phyloP scores from a whole-genome alignment of 2,113 vertebrate species.

The Phyllostomus hastatus region DNA sequence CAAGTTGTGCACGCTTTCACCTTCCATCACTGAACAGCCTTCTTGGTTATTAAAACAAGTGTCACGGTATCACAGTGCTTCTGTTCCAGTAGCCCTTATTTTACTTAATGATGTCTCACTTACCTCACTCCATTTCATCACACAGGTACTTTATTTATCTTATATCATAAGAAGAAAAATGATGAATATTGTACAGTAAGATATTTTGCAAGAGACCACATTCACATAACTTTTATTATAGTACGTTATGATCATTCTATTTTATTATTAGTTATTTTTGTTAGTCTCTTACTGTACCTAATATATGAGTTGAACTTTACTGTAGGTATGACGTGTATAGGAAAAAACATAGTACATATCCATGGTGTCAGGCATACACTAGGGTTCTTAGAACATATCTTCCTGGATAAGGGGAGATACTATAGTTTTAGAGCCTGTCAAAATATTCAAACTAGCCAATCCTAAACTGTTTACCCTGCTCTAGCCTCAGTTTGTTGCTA shows the following conservation, averaged over 20 bases:
- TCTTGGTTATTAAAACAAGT: not conserved
- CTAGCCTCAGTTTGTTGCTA: not conserved
- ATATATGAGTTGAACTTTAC: not conserved
- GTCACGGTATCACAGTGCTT: not conserved
- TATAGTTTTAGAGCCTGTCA: accelerated
- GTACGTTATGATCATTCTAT: not conserved
- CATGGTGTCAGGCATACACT: not conserved
- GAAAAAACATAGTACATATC: not conserved
- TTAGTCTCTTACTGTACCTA: not conserved
- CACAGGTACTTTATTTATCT: not conserved
- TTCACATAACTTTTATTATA: not conserved
- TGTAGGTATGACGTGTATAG: not conserved
- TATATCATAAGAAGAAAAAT: not conserved
- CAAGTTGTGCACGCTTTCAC: accelerated
- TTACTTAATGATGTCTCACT: not conserved
- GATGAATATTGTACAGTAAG: not conserved
- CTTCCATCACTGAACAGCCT: not conserved
- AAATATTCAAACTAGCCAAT: not conserved
- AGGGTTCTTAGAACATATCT: not conserved
- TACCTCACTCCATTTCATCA: not conserved
- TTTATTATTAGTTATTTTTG: not conserved
- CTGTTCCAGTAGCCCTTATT: not conserved
- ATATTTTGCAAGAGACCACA: not conserved
- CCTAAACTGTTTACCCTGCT: not conserved
- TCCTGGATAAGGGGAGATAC: not conserved